Evolutionary conservation across 2,113 vertebrate genomes (phyloP), one percentile per base, ranked within the genome.

Genomic region (Paracanthobrama guichenoti): DNA sequence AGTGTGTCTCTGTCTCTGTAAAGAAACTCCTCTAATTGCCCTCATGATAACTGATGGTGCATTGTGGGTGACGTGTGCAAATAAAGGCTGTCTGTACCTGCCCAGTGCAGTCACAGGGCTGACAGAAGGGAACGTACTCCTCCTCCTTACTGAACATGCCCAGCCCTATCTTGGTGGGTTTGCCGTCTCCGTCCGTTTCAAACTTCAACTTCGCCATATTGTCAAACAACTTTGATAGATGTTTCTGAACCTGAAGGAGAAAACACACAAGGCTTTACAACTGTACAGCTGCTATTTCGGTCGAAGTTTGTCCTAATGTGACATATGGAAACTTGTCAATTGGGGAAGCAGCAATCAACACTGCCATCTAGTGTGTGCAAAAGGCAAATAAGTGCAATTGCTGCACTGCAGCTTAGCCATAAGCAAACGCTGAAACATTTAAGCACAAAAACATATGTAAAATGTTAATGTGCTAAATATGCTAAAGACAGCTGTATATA

Each of bases 191-290:
- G 3, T 96, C 96, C 16, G 88, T 67, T 87, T 96, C 93, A 90
- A 99, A 98, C 57, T 90, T 90, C 94, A 99, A 92, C 91, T 93
- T 96, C 12, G 95, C 94, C 93, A 96, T 94, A 88, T 94, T 99
- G 94, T 99, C 97, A 85, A 99, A 99, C 74, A 99, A 94, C 90
- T 99, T 99, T 84, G 96, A 94, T 86, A 99, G 96, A 90, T 99
- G 98, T 46, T 91, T 95, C 81, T 98, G 97, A 88, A 97, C 96
- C 98, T 99, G 86, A 42, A 69, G 84, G 50, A 9, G 4, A 59
- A 85, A 44, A 82, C 76, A 82, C 76, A 8, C 6, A 79, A 62
- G 39, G 57, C 76, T 84, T 66, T 12, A 55, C 69, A 76, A 48
- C 57, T 67, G 48, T 66, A 67, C 82, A 86, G 66, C 50, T 77